Conservation (phyloP, 1,140 invertebrate species). For the Hesperophylax magnus region DNA sequence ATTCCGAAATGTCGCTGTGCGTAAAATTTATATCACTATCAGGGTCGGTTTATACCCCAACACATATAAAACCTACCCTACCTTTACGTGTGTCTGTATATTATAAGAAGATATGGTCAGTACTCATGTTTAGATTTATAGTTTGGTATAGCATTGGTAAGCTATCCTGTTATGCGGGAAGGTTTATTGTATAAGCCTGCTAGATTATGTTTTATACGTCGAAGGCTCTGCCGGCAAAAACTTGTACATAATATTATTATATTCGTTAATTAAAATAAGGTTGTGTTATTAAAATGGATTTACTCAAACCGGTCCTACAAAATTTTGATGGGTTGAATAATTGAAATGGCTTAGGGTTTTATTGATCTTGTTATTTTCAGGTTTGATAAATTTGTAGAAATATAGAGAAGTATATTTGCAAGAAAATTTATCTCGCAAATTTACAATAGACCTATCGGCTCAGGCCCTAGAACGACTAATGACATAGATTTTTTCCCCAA, state of each 20-base stretch:
- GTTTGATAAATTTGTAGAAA: no score
- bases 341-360: no score
- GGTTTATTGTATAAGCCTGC: constrained; percentile 27
- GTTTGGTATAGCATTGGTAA: constrained; percentile 21
- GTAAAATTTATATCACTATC: constrained; percentile 50
- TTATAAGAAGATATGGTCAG: constrained; percentile 14
- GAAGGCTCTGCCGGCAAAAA: background rate
- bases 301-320: no score
- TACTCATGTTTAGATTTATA: constrained; percentile 30
- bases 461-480: no score
- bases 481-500: no score
- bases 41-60: background rate
- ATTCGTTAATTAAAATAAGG: background rate
- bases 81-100: background rate
- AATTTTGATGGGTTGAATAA: no score
- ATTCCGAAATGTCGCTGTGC: constrained; percentile 46
- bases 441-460: no score
- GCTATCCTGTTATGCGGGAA: constrained; percentile 23
- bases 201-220: constrained; percentile 24
- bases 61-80: constrained; percentile 30
- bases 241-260: background rate
- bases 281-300: background rate
- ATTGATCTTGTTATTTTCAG: no score
- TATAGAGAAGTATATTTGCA: no score
- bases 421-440: no score